Conservation (phyloP, 2,113 vertebrate genomes). For the Sebastes schlegelii region DNA sequence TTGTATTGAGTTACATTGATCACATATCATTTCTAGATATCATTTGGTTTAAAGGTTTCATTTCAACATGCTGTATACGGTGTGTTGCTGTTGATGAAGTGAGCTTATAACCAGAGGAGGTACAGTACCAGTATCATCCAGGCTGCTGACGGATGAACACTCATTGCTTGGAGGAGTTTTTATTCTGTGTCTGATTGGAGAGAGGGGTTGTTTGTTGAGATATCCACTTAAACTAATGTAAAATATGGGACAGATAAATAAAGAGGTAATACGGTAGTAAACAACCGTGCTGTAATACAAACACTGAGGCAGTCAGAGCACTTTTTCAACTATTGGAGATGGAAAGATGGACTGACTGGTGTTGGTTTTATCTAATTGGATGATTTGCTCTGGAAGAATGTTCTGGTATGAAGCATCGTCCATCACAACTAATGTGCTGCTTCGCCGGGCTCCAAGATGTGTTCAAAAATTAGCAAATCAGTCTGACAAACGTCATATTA, state of each 20-base stretch:
- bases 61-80: neutral
- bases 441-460: neutral
- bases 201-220: neutral
- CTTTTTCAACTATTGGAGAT: conserved; percentile 3
- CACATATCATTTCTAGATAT: neutral
- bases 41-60: conserved; percentile 3
- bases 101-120: neutral
- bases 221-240: neutral
- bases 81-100: neutral
- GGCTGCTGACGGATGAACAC: neutral
- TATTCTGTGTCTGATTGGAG: neutral
- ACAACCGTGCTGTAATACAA: neutral
- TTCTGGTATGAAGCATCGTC: conserved; percentile 11
- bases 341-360: conserved; percentile 27
- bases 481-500: neutral
- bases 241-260: neutral
- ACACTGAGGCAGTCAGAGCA: neutral
- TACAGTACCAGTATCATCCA: neutral
- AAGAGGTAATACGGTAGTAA: neutral
- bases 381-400: conserved; percentile 39
- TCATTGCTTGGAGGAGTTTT: neutral
- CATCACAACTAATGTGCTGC: conserved; percentile 37
- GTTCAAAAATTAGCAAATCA: neutral
- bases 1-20: neutral
- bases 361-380: conserved; percentile 45